Evolutionary conservation across 1,140 invertebrate genomes (phyloP).

Genomic region (Trissolcus basalis): DNA sequence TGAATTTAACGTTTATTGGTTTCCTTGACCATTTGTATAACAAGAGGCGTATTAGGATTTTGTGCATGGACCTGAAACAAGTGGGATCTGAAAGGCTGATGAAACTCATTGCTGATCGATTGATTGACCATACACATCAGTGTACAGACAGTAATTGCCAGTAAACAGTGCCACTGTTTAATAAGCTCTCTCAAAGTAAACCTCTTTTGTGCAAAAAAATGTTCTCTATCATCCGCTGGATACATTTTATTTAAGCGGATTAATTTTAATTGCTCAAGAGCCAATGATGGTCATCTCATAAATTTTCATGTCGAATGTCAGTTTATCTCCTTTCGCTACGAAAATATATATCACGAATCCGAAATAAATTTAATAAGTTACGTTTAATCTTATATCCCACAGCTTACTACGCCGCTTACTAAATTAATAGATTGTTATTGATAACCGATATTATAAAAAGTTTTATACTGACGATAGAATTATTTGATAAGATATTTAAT

Average conservation of each 20-base stretch:
- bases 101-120: constrained; percentile 22
- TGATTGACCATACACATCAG: constrained; percentile 27
- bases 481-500: constrained; percentile 33
- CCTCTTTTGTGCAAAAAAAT: constrained; percentile 6
- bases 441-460: constrained; percentile 14
- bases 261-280: no score
- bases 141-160: constrained; percentile 22
- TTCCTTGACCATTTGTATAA: constrained; percentile 12
- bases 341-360: no score
- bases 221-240: not conserved
- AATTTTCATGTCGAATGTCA: no score
- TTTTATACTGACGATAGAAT: constrained; percentile 16
- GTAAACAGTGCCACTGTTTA: constrained; percentile 21
- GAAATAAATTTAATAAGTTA: not conserved
- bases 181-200: constrained; percentile 12
- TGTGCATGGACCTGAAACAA: constrained; percentile 12
- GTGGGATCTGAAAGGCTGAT: constrained; percentile 22
- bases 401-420: constrained; percentile 5
- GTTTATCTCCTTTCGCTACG: no score
- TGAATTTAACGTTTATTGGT: constrained; percentile 12
- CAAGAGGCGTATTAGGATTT: not conserved
- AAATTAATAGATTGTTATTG: not conserved
- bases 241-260: constrained; percentile 1
- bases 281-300: no score
- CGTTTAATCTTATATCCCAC: not conserved